Percentiles rank a stretch among this genome's conserved stretches.
Conservation (phyloP, 2,797 vertebrate genomes). For the Phrynocephalus guinanensis region DNA sequence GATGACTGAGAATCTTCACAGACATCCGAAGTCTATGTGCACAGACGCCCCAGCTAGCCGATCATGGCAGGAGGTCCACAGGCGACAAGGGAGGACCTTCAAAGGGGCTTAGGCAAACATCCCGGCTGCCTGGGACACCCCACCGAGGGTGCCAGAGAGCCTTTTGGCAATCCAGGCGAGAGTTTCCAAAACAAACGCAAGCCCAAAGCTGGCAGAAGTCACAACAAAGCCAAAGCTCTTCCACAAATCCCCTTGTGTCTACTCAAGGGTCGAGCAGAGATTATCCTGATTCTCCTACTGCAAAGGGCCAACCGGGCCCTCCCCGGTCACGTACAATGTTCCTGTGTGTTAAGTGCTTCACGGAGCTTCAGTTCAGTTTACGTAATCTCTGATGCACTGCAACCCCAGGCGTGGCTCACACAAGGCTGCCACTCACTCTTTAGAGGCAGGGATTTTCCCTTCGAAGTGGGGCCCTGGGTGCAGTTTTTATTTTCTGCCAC, state of each 20-base stretch:
- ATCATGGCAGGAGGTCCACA: no score
- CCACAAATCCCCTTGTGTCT: not conserved
- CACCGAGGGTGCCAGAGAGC: not conserved
- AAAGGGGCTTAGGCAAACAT: no score
- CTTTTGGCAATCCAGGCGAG: not conserved
- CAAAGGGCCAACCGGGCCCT: not conserved
- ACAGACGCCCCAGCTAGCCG: no score
- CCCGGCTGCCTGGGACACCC: not conserved
- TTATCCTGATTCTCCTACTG: not conserved
- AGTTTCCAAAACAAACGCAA: not conserved
- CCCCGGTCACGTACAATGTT: not conserved
- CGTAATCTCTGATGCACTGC: not conserved
- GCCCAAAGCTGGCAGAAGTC: no score
- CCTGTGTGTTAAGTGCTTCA: no score
- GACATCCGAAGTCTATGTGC: no score
- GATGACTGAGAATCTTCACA: no score
- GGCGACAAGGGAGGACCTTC: no score
- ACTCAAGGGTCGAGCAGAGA: not conserved
- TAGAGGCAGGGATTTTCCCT: not conserved
- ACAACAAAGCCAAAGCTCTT: not conserved
- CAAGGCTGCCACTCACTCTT: not conserved
- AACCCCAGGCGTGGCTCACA: not conserved
- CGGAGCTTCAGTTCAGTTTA: not conserved
- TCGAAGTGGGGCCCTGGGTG: fast-evolving
- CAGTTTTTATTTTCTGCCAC: not conserved